phyloP scores from a whole-genome alignment of 2,888 invertebrate genomes.

The Drosophila borealis region DNA sequence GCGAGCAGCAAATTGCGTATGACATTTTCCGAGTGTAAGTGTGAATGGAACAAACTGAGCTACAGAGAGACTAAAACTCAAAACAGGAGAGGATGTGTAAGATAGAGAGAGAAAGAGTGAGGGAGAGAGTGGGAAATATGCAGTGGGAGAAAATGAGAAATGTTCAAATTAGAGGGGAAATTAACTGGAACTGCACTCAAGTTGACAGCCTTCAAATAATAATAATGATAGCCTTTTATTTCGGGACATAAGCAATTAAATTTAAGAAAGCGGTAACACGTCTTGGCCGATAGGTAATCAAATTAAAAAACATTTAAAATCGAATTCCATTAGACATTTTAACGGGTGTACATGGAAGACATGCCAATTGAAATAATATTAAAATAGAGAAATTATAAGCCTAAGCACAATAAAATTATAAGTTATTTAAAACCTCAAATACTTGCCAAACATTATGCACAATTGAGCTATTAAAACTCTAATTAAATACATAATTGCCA shows the following conservation, averaged over 20 bases:
- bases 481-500: slow-evolving; percentile 16
- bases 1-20: slow-evolving; percentile 53
- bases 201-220: slow-evolving; percentile 19
- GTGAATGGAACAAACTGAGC: slow-evolving; percentile 18
- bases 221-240: slow-evolving; percentile 4
- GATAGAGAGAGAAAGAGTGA: neutral
- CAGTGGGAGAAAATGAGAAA: neutral
- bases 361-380: no score
- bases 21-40: slow-evolving; percentile 31
- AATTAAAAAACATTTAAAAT: no score
- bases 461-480: slow-evolving; percentile 1
- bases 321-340: no score
- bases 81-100: neutral
- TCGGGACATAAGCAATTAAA: no score
- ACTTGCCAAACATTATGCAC: neutral
- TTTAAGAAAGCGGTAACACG: no score
- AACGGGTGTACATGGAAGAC: no score
- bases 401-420: no score
- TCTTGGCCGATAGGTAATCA: no score
- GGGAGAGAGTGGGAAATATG: neutral
- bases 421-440: neutral
- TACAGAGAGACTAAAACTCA: neutral
- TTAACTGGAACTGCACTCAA: slow-evolving; percentile 7
- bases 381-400: no score
- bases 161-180: neutral